phyloP scores from a whole-genome alignment of 2,797 vertebrate species.

The Myotis myotis region DNA sequence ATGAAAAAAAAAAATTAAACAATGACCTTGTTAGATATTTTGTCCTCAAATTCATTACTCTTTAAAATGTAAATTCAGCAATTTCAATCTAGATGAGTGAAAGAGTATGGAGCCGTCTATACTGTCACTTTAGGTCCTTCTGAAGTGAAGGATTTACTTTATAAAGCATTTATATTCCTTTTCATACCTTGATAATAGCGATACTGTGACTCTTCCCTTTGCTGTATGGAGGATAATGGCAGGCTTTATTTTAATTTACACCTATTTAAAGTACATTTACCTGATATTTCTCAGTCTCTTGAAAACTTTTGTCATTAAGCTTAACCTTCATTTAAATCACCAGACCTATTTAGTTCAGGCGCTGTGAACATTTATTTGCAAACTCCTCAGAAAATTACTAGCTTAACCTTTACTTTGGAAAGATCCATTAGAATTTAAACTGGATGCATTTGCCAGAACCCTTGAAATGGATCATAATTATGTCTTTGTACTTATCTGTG shows the following conservation, averaged over 20 bases:
- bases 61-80: conserved; percentile 53
- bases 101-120: not conserved
- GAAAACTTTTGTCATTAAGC: conserved; percentile 32
- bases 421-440: conserved; percentile 30
- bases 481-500: not conserved
- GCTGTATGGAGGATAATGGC: conserved; percentile 20
- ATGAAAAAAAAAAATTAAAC: not conserved
- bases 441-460: not conserved
- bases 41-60: not conserved
- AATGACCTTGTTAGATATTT: conserved; percentile 39
- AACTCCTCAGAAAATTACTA: conserved; percentile 42
- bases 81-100: not conserved
- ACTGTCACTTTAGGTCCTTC: not conserved
- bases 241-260: conserved; percentile 23
- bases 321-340: conserved; percentile 53
- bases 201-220: not conserved
- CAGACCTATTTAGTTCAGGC: conserved; percentile 1
- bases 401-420: conserved; percentile 50
- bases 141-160: conserved; percentile 34
- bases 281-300: not conserved
- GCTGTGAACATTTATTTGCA: conserved; percentile 1
- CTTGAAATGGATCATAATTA: conserved; percentile 16
- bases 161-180: conserved; percentile 13
- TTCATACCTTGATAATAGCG: not conserved
- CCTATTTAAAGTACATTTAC: not conserved